These are phyloP conservation scores for Argyrosomus japonicus DNA, from an alignment of 2,113 vertebrate genomes.

Conservation along the genomic window DNA sequence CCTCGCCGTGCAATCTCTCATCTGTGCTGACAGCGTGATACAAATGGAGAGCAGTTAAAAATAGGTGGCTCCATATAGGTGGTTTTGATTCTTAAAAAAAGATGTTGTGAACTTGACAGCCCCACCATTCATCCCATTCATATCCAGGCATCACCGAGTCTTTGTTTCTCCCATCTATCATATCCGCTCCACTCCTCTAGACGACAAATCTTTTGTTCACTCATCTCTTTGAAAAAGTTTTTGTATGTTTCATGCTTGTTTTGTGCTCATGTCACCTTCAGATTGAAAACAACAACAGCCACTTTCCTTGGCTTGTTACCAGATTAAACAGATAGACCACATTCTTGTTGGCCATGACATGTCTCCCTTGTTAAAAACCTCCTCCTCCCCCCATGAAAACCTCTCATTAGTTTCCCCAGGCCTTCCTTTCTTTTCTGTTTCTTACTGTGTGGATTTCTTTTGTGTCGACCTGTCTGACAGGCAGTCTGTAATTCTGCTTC, in stretches of 20 bases:
- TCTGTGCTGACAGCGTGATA: background rate
- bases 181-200: background rate
- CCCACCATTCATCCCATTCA: slow-evolving; percentile 2
- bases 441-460: slow-evolving; percentile 38
- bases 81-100: slow-evolving; percentile 36
- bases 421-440: slow-evolving; percentile 33
- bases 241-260: background rate
- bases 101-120: slow-evolving; percentile 9
- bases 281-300: background rate
- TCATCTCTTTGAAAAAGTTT: background rate
- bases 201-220: background rate
- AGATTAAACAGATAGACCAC: slow-evolving; percentile 56
- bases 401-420: slow-evolving; percentile 49
- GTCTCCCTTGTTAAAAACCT: slow-evolving; percentile 56
- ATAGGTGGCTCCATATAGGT: slow-evolving; percentile 34
- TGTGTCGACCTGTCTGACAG: slow-evolving; percentile 54
- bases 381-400: slow-evolving; percentile 15
- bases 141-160: background rate
- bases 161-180: background rate
- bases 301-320: slow-evolving; percentile 23
- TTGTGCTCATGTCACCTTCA: background rate
- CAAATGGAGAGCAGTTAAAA: slow-evolving; percentile 47
- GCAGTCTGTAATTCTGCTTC: slow-evolving; percentile 29
- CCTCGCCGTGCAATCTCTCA: background rate
- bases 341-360: slow-evolving; percentile 58